A percentile compares a stretch with the other conserved stretches of the same genome.
These are phyloP conservation scores for Neodiprion virginianus DNA, from an alignment of 1,140 invertebrate genomes.

Conservation along the genomic window DNA sequence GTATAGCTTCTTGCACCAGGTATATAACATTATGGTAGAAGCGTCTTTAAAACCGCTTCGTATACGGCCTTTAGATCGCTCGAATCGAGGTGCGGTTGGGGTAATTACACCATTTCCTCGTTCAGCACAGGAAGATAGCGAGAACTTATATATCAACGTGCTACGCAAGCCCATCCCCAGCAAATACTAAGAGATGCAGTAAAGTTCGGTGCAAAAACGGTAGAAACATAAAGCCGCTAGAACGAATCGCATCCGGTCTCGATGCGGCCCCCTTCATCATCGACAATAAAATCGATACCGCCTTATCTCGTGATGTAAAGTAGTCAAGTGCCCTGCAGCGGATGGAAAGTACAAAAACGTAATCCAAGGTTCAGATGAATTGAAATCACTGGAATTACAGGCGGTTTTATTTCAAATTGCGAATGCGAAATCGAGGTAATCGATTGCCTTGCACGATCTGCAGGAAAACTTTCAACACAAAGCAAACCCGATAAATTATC, in stretches of 20 bases:
- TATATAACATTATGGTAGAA: neutral
- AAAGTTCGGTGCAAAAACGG: neutral
- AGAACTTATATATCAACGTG: neutral
- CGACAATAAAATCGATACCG: neutral
- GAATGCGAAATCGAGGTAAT: no score
- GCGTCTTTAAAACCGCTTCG: neutral
- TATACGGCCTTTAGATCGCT: neutral
- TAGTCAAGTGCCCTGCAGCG: no score
- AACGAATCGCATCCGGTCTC: neutral
- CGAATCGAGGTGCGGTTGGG: conserved; percentile 6
- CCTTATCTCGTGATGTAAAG: no score
- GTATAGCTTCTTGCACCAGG: neutral
- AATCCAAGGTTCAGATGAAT: no score
- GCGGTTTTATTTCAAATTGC: no score
- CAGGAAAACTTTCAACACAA: no score
- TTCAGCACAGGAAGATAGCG: neutral
- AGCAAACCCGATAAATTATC: neutral
- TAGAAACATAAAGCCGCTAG: neutral
- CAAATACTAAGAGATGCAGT: neutral
- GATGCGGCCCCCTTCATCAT: neutral
- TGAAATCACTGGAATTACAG: no score
- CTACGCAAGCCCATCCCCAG: neutral
- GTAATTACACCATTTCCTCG: neutral
- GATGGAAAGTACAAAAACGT: no score
- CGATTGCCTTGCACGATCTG: no score